Base-by-base conservation (phyloP, 2,113 vertebrate species). In the Phrynocephalus versicolor region DNA sequence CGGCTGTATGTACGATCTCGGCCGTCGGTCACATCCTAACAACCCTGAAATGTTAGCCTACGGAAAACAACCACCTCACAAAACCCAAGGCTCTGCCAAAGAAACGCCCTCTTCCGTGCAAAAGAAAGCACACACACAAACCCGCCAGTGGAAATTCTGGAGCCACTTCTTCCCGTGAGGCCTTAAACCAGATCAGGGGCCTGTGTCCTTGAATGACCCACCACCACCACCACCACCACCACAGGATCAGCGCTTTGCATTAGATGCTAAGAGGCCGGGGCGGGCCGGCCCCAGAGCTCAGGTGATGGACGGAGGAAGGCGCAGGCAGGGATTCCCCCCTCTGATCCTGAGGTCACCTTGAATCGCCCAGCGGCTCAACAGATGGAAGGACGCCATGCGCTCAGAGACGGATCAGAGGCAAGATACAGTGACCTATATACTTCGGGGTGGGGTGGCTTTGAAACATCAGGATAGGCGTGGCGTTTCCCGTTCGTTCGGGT, bases 291-390 rank as follows among this genome's bases (percentile, higher is more conserved):
- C n/a, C 39, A 12, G 3, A 3, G 74, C 35, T 30, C 75, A 58
- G 55, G 65, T 71, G 65, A 78, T 57, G 76, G 84, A 79, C 71
- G 62, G 15, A 30, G 2, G 23, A 14, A 8, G 21, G 16, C 16
- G 37, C 3, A 30, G 15, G 23, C 6, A 39, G 33, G 76, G 37
- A 41, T 71, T 39, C 27, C 65, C 58, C 8, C 8, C 18, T 15
- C 62, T 45, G 30, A 79, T 58, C 30, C 83, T n/a, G 1, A 27
- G 27, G 84, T 79, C 84, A 85, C 76, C 84, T 85, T 85, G 76
- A 72, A 35, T 6, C 33, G n/a, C 18, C 65, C 65, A 79, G 33
- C 45, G 37, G 74, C 23, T 57, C n/a, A 0, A 3, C 3, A 73
- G 41, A 27, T 41, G 62, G 62, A 18, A 19, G 16, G 4, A 15